These are phyloP conservation scores for Girardinus metallicus DNA, from an alignment of 2,797 vertebrate genomes.

Conservation along the genomic window DNA sequence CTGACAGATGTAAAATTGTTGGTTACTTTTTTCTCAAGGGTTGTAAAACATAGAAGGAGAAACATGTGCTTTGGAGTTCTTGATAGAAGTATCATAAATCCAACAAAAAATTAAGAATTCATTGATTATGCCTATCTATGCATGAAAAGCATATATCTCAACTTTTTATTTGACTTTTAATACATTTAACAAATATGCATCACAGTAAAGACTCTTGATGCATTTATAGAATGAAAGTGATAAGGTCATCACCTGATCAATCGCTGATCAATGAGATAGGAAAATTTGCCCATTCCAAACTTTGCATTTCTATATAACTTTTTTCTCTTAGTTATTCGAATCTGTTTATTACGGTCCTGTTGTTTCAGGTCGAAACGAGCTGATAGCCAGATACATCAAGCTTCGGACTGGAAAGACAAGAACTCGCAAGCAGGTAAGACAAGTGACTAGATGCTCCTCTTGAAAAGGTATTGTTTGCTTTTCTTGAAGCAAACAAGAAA, in stretches of 20 bases:
- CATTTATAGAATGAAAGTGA: background rate
- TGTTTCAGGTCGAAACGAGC: constrained; percentile 95
- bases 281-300: background rate
- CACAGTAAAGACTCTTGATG: background rate
- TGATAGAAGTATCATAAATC: background rate
- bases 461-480: background rate
- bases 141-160: background rate
- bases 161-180: background rate
- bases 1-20: background rate
- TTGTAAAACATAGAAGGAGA: background rate
- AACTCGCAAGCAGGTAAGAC: constrained; percentile 98
- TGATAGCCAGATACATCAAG: constrained; percentile 99
- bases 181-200: background rate
- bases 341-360: constrained; percentile 39
- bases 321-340: background rate
- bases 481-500: background rate
- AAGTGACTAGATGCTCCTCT: constrained; percentile 16
- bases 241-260: background rate
- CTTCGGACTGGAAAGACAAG: constrained; percentile 98
- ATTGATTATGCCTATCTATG: background rate
- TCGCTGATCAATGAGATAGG: background rate
- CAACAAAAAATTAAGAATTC: background rate
- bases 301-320: background rate
- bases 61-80: background rate
- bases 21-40: background rate